Base-by-base conservation (phyloP, 2,888 invertebrate species). In the Timandra comae region DNA sequence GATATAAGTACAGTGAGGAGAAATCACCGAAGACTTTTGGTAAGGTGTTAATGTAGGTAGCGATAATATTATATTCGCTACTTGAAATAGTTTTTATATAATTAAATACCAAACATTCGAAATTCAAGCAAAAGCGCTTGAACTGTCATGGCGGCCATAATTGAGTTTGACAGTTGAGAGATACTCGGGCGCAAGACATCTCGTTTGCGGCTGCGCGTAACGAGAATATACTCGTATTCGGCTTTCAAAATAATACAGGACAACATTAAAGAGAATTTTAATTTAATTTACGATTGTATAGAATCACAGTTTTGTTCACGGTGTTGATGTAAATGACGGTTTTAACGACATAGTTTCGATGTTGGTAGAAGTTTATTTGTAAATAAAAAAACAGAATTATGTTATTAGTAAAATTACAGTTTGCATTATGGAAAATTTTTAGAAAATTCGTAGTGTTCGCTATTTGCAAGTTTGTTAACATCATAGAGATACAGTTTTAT, bases 101-200 rank as follows among this genome's bases (percentile, higher is more conserved):
- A 23, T 13, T 38, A 47, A 35, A 54, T 56, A 54, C 50, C 46
- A 52, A 63, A 58, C 56, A 63, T 73, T 77, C 76, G 76, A 76
- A 63, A 77, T 77, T 73, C 71, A 72, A 71, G 69, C 79, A 73
- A 75, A 50, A 70, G 79, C 77, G 75, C 72, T 51, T n/a, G 64
- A 77, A 71, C 69, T 78, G 68, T 81, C 80, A 69, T 71, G 72
- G 71, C 71, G 46, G 68, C 72, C 75, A 71, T 84, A 82, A 82
- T 84, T 81, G 78, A 62, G 62, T 70, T 48, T 78, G 82, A 84
- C 82, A 82, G 80, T 74, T 73, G 69, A 59, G 59, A 57, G 50
- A 51, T 57, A 58, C 61, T 63, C 58, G 56, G 54, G 57, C 59
- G 57, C 58, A 53, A 56, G 62, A 65, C 65, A 54, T 56, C 71